phyloP scores from a whole-genome alignment of 23 tunicate species.

The Ciona savignyi region DNA sequence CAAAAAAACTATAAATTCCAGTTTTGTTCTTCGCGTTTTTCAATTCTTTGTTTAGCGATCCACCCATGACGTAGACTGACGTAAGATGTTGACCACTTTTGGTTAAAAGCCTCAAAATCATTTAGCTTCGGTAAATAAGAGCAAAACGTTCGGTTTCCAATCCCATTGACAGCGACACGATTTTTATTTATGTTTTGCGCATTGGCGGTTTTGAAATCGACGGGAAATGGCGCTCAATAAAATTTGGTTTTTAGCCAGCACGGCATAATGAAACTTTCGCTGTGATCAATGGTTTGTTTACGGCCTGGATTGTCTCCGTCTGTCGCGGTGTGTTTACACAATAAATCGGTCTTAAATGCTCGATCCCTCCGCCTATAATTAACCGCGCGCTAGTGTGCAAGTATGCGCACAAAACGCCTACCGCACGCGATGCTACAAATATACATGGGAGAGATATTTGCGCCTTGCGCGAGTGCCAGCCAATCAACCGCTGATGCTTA shows the following conservation, averaged over 20 bases:
- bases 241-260: background rate
- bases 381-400: background rate
- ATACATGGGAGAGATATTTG: background rate
- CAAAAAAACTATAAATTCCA: no score
- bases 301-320: constrained; percentile 2
- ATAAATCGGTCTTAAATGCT: background rate
- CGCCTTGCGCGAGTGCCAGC: background rate
- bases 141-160: background rate
- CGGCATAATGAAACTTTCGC: background rate
- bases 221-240: background rate
- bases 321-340: background rate
- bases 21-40: no score
- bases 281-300: background rate
- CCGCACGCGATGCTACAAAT: background rate
- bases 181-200: background rate
- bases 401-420: background rate
- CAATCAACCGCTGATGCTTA: background rate
- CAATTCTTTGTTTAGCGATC: no score
- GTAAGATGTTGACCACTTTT: background rate
- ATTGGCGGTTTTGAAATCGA: background rate
- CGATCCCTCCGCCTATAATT: background rate
- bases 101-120: background rate
- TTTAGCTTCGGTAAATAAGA: background rate
- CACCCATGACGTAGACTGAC: no score
- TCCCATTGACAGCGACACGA: background rate